Evolutionary conservation across 1,140 invertebrate genomes (phyloP), one percentile per base, ranked within the genome.

Genomic region (Lanistes nyassanus): DNA sequence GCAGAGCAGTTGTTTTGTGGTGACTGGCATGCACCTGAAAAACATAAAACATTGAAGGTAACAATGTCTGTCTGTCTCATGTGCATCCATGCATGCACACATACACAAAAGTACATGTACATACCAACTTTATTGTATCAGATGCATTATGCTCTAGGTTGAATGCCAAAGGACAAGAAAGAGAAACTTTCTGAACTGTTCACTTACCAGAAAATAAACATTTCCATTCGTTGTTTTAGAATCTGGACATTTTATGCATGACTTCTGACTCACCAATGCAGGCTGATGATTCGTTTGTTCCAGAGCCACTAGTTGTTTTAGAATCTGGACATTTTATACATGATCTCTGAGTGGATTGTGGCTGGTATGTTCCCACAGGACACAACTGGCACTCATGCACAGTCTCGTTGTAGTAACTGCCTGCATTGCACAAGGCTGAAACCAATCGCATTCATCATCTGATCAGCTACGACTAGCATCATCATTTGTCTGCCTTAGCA

Each of bases 311-410:
- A 16, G 77, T 79, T 1, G 56, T 56, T 36, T 66, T 29, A 16
- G 31, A 21, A 19, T 42, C 29, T n/a, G 74, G 60, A 64, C 77
- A 79, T 23, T 39, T 13, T 13, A 72, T 21, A 68, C 77, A 79
- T 6, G 31, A 39, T 13, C 31, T 21, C 62, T 51, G 68, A 4
- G n/a, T 31, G 7, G 51, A 23, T 29, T 6, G 0, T 0, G 77
- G 19, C 58, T 79, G 77, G 69, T 76, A 79, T 7, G 74, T 79
- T 31, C 69, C 69, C 39, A 21, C n/a, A 6, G 77, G 68, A 58
- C 77, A 79, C 11, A n/a, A 39, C n/a, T 36, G 4, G 71, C 78
- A 79, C 29, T 6, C 34, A 19, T 19, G 26, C 26, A 29, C 23
- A n/a, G 51, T n/a, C 23, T 36, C 16, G 42, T 75, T 65, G 60